These are phyloP conservation scores for Laticauda colubrina DNA, from an alignment of 2,113 vertebrate species.

Conservation along the genomic window DNA sequence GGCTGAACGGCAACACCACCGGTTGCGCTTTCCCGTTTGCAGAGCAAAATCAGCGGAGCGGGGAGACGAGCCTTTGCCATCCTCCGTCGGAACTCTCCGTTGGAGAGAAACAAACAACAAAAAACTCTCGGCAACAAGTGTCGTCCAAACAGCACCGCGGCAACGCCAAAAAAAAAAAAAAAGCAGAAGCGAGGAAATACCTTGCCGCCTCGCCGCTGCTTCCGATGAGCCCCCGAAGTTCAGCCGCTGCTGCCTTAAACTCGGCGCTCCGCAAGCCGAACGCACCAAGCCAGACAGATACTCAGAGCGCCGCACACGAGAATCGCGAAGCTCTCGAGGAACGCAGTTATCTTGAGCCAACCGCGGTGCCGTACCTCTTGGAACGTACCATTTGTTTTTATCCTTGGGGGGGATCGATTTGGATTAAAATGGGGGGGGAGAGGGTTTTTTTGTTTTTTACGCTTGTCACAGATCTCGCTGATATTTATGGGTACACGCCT, in stretches of 20 bases:
- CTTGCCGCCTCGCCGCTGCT: constrained; percentile 2
- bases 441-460: neutral
- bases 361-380: constrained; percentile 31
- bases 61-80: neutral
- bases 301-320: constrained; percentile 37
- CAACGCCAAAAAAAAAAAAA: neutral
- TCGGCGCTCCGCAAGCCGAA: neutral
- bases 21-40: constrained; percentile 49
- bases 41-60: neutral
- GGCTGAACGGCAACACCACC: constrained; percentile 27
- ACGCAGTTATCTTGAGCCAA: constrained; percentile 26
- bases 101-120: no score
- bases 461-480: neutral
- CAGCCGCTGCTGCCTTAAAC: constrained; percentile 8
- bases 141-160: neutral
- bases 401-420: fast-evolving
- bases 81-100: neutral
- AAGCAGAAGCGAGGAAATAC: neutral
- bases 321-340: constrained; percentile 32
- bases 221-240: neutral
- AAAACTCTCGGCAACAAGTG: constrained; percentile 46
- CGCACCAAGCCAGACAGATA: neutral
- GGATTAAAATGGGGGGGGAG: no score
- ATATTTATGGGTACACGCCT: no score
- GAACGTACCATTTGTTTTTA: constrained; percentile 12